Evolutionary conservation across 2,888 invertebrate species (phyloP), one percentile per base, ranked within the genome.

Genomic region (Pediacus dermestoides): DNA sequence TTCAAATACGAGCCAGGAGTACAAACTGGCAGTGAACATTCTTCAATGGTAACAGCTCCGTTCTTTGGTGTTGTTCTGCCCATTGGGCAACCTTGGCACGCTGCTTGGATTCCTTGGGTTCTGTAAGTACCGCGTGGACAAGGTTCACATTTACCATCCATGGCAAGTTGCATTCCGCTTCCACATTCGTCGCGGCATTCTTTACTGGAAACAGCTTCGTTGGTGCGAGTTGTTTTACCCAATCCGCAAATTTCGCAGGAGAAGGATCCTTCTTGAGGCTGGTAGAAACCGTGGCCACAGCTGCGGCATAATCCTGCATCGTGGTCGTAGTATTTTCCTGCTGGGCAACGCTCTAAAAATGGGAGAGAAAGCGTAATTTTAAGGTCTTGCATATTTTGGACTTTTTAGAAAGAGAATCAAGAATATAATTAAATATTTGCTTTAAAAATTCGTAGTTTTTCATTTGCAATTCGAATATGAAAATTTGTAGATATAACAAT

Each of bases 261-360:
- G 72, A 94, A 93, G 31, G 93, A 85, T 1, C 93, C 93, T 69
- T 93, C 92, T 21, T 81, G 79, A 0, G 92, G 82, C 64, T 94
- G 96, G 69, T 85, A 96, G 62, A 90, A 92, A 1, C 95, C 95
- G 61, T 92, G 88, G 1, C 95, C 94, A 64, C 96, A 96, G 50
- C 88, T 86, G 34, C 88, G 77, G 61, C 96, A 96, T 1, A 91
- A 74, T 25, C 91, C 92, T 1, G 86, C 85, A 26, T 84, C 82
- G 22, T 88, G 86, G 61, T 94, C 92, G 69, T 90, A 91, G 70
- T 86, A 95, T 72, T 94, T 92, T 42, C 95, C 95, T 42, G 91
- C 86, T 2, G 91, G 88, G 63, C 95, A 96, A 47, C 89, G 81
- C 70, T 93, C 93, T 81, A 60, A 42, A 63, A 55, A n/a, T n/a